Conservation (phyloP, 2,113 vertebrate species). For the Cichladusa arquata region DNA sequence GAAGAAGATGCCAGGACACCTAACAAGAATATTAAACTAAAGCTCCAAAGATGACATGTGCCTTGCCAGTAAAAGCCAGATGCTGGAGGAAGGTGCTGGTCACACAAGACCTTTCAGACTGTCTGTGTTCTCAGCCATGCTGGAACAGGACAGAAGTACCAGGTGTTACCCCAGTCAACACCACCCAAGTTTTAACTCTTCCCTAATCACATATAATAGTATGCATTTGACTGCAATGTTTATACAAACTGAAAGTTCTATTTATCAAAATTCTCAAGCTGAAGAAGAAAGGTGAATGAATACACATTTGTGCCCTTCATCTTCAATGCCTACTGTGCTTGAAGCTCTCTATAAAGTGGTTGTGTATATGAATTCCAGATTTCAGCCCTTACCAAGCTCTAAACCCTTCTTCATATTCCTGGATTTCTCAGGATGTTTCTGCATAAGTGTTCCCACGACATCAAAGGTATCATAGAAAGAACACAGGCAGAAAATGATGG, state of each 20-base stretch:
- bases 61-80: background rate
- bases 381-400: background rate
- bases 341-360: background rate
- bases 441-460: conserved; percentile 22
- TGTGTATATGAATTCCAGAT: background rate
- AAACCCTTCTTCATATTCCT: background rate
- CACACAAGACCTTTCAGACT: background rate
- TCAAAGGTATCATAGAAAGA: conserved; percentile 45
- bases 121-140: background rate
- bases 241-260: background rate
- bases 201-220: background rate
- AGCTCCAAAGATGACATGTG: background rate
- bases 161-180: background rate
- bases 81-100: background rate
- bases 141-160: background rate
- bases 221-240: background rate
- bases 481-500: conserved; percentile 33
- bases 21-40: background rate
- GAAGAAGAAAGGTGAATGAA: background rate
- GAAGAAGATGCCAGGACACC: background rate
- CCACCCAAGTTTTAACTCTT: background rate
- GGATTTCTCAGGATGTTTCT: conserved; percentile 8
- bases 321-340: background rate
- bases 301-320: background rate
- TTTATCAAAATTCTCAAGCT: background rate